Conservation (phyloP, 23 tunicate species). For the Clavelina lepadiformis region DNA sequence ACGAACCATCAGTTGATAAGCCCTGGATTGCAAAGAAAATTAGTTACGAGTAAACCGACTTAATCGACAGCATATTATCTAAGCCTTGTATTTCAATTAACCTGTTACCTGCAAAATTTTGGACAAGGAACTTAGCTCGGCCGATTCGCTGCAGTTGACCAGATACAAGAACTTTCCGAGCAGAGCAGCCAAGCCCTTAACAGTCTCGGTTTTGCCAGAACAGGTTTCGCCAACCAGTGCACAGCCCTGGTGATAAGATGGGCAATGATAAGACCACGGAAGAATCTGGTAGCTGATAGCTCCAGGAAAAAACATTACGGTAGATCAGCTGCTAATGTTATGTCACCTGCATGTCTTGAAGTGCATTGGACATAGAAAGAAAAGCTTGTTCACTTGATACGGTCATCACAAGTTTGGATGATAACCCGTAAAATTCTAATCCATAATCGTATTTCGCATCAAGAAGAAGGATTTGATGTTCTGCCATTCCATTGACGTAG, state of each 20-base stretch:
- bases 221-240: constrained; percentile 64
- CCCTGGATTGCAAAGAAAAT: constrained; percentile 34
- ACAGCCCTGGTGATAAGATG: constrained; percentile 89
- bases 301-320: no score
- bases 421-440: constrained; percentile 62
- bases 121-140: constrained; percentile 48
- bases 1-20: constrained; percentile 64
- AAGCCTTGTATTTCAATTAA: background rate
- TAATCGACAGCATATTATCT: background rate
- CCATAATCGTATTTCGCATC: constrained; percentile 74
- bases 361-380: constrained; percentile 37
- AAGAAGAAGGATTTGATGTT: constrained; percentile 53
- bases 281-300: background rate
- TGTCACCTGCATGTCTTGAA: constrained; percentile 41
- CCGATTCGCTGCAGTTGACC: constrained; percentile 46
- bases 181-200: constrained; percentile 73
- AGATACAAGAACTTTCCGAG: constrained; percentile 61
- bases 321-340: background rate
- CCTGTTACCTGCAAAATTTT: constrained; percentile 65
- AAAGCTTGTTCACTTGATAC: constrained; percentile 71
- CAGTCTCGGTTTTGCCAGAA: constrained; percentile 82
- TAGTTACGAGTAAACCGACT: background rate
- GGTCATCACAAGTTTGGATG: constrained; percentile 48
- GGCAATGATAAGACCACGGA: background rate
- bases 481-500: constrained; percentile 23